Evolutionary conservation across 2,797 vertebrate genomes (phyloP), one percentile per base, ranked within the genome.

Genomic region (Chelmon rostratus): DNA sequence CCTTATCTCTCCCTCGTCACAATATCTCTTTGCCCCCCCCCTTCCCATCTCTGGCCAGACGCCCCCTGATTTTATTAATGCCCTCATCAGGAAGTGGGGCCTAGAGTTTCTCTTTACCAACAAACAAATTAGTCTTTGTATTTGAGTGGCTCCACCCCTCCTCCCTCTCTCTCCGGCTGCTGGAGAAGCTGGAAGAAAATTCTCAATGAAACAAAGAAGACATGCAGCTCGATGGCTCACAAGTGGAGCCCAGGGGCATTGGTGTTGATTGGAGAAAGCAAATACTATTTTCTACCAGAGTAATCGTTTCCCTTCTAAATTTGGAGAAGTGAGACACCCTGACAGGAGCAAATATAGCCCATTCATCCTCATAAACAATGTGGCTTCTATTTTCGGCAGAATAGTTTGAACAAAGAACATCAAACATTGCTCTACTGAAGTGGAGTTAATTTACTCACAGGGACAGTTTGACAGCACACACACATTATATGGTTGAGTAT

Each of bases 51-150:
- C 86, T 72, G 84, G 63, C 84, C 87, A 87, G 82, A 88, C 67
- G 58, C 82, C 78, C 83, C 79, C 76, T 88, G 84, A 86, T 93
- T 94, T 93, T 92, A 94, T 93, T 94, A 95, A 94, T 95, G 93
- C 90, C 88, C 91, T 92, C 88, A 90, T 93, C 93, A 94, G 94
- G 94, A 95, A 95, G 92, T 91, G 89, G 90, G 76, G 89, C 90
- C 92, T 83, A 91, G 91, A 94, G 93, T 95, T 95, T 95, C 92
- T 95, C 91, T 95, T 95, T 94, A 93, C 94, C 87, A 94, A 95
- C 93, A 95, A 95, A 95, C 95, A 96, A 95, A 96, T 96, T 95
- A 94, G 94, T 89, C 94, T 95, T 95, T 95, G 95, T 95, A 87
- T 94, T 91, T 68, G 88, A 90, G 91, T 89, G 81, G 88, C 91